phyloP scores from a whole-genome alignment of 2,888 invertebrate genomes.

The Cerastoderma edule region DNA sequence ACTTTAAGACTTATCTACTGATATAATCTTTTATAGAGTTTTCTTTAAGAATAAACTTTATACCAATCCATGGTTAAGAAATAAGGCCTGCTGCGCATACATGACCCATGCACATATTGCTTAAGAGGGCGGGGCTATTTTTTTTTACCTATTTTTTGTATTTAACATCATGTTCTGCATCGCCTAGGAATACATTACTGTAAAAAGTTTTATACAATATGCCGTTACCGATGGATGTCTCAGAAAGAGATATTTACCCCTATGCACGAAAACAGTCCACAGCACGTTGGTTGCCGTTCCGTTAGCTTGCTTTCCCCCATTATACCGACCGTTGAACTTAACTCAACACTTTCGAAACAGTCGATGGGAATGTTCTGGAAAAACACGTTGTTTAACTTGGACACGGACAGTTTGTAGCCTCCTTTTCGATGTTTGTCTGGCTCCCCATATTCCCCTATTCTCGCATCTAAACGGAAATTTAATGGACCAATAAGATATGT shows the following conservation, averaged over 20 bases:
- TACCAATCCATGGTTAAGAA: too few relatives aligned
- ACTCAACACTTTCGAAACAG: constrained; percentile 76
- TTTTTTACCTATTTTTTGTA: too few relatives aligned
- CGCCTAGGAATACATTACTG: too few relatives aligned
- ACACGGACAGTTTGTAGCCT: constrained; percentile 74
- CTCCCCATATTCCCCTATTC: constrained; percentile 64
- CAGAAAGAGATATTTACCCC: constrained; percentile 65
- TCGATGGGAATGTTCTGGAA: constrained; percentile 78
- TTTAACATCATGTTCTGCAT: too few relatives aligned
- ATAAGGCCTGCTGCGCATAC: too few relatives aligned
- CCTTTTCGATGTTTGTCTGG: constrained; percentile 46
- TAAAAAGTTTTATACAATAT: too few relatives aligned
- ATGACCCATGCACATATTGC: too few relatives aligned
- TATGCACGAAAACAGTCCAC: constrained; percentile 72
- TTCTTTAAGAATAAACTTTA: too few relatives aligned
- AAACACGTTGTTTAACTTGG: constrained; percentile 72
- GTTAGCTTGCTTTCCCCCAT: constrained; percentile 73
- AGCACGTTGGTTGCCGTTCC: constrained; percentile 65
- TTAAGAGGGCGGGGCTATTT: too few relatives aligned
- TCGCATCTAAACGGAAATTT: constrained; percentile 64
- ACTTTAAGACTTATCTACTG: too few relatives aligned
- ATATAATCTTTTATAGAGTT: too few relatives aligned
- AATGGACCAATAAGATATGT: not conserved
- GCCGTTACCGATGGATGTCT: too few relatives aligned
- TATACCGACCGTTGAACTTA: constrained; percentile 71